Base-by-base conservation (phyloP, 92 coral and sea anemone genomes). In the Parazoanthus swiftii region DNA sequence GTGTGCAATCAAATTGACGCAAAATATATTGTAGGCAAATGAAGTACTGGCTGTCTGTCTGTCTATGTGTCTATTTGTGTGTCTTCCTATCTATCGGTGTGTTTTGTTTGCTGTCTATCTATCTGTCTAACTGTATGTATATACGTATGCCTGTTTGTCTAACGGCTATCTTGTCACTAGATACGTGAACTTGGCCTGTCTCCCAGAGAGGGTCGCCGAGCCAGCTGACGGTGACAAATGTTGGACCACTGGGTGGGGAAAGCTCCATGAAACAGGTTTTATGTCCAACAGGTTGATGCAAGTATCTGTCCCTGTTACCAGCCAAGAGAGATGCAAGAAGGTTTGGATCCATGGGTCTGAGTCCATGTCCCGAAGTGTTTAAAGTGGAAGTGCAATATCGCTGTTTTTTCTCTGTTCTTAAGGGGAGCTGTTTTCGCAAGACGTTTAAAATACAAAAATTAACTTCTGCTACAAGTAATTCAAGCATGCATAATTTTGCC, bases 121-220 rank as follows among this genome's bases (percentile, higher is more conserved):
- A 15, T 56, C 11, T 56, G 65, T 15, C 11, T 56, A 9, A 7
- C 18, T 56, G 14, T 56, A 13, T 56, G 14, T 56, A 13, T 56
- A 15, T 56, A 7, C 11, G 20, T 18, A 3, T 18, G 21, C 4
- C 66, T 58, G 66, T 58, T 21, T 13, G 66, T 58, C 66, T 13
- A 58, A 58, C 21, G 2, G 10, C 66, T 58, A 13, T 58, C 66
- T 58, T 58, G 2, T 11, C 25, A 20, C 26, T 21, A 79, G 59
- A 26, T 79, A 79, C 25, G 82, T 79, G 82, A 79, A 46, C 35
- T 44, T 79, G 7, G 82, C 82, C 23, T 79, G 82, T n/a, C 82
- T 79, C 13, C 82, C 82, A 1, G 82, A 79, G 18, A 29, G 42
- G 42, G 82, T 79, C 6, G 37, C 38, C 25, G 67, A 25, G 39